phyloP scores from a whole-genome alignment of 2,888 invertebrate species.

The Eledona agricola region DNA sequence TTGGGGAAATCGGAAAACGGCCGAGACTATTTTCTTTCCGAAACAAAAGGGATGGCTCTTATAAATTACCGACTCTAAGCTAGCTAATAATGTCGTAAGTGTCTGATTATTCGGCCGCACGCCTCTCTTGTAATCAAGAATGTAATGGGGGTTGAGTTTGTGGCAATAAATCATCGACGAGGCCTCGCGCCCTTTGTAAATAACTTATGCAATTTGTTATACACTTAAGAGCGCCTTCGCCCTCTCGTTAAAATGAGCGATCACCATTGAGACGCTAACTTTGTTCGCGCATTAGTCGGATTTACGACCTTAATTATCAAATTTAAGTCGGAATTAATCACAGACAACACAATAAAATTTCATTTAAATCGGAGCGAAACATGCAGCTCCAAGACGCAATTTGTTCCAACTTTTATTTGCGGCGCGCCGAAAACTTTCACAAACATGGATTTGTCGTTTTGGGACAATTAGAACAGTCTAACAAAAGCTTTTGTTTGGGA shows the following conservation, averaged over 20 bases:
- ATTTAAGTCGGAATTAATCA: conserved; percentile 26
- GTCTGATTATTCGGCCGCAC: conserved; percentile 20
- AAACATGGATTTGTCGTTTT: too few species aligned
- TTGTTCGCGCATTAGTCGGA: conserved; percentile 21
- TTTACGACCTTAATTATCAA: conserved; percentile 24
- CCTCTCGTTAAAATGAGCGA: conserved; percentile 30
- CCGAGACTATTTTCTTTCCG: conserved; percentile 13
- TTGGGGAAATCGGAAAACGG: conserved; percentile 17
- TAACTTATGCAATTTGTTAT: conserved; percentile 38
- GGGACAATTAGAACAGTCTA: too few species aligned
- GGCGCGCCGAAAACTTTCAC: too few species aligned
- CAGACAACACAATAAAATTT: conserved; percentile 23
- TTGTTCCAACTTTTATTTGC: too few species aligned
- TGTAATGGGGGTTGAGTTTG: conserved; percentile 19
- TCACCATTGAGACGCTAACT: conserved; percentile 22
- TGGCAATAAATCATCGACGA: conserved; percentile 30
- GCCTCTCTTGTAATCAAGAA: conserved; percentile 4
- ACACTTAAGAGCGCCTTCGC: conserved; percentile 31
- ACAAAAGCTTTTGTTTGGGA: too few species aligned
- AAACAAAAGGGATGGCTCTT: conserved; percentile 21
- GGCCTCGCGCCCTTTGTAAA: conserved; percentile 33
- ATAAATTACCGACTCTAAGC: too few species aligned
- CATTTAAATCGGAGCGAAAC: conserved; percentile 17
- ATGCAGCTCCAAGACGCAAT: too few species aligned
- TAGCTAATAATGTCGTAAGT: too few species aligned